A percentile compares a stretch with the other conserved stretches of the same genome.
Evolutionary conservation across 2,888 invertebrate species (phyloP).

Genomic region (Erebia palarica): DNA sequence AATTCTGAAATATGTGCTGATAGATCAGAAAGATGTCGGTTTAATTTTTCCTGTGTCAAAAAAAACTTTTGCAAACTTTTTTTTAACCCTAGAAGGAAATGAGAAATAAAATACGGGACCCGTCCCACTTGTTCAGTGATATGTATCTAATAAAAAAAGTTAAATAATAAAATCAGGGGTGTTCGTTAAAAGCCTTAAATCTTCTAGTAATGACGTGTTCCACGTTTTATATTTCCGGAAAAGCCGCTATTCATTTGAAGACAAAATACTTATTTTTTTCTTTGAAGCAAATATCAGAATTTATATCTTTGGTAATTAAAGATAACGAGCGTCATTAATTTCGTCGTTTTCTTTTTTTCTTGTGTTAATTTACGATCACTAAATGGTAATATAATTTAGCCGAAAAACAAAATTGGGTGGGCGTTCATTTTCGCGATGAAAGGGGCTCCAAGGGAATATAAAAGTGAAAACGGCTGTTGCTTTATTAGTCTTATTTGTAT

Average conservation of each 20-base stretch:
- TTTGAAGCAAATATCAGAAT: slow-evolving; percentile 21
- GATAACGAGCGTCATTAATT: slow-evolving; percentile 35
- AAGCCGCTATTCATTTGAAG: slow-evolving; percentile 3
- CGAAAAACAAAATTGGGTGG: slow-evolving; percentile 27
- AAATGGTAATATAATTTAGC: slow-evolving; percentile 35
- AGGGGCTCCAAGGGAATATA: slow-evolving; percentile 13
- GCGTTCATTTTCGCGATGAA: slow-evolving; percentile 29
- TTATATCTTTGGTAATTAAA: slow-evolving; percentile 32
- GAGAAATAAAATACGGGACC: no score
- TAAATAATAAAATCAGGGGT: no score
- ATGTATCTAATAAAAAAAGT: no score
- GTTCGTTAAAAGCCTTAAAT: background rate
- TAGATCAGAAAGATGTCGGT: no score
- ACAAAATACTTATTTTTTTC: background rate
- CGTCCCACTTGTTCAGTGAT: no score
- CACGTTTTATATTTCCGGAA: background rate
- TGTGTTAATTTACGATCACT: slow-evolving; percentile 35
- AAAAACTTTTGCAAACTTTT: no score
- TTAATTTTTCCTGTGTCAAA: no score
- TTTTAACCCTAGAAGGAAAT: no score
- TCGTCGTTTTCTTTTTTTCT: slow-evolving; percentile 28
- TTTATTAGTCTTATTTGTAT: slow-evolving; percentile 34
- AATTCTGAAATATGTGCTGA: no score
- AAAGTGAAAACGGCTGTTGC: slow-evolving; percentile 25
- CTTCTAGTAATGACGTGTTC: background rate